Evolutionary conservation across 2,888 invertebrate genomes (phyloP).

Genomic region (Caenorhabditis sp.): DNA sequence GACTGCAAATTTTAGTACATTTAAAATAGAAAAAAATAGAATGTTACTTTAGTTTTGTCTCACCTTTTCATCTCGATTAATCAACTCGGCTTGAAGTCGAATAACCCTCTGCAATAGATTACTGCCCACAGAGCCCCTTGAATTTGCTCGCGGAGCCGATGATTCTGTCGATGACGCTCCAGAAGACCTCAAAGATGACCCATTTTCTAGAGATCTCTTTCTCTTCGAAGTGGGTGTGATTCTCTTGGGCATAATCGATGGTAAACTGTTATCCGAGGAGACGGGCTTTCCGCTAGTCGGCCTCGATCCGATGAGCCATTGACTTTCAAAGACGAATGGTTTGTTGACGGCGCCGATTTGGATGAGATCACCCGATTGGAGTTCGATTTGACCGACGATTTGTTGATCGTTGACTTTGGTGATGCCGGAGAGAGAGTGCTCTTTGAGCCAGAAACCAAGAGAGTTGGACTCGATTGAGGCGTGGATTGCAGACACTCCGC

Average conservation of each 20-base stretch:
- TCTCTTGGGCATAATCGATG: background rate
- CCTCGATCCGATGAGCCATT: slow-evolving; percentile 31
- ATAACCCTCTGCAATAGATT: slow-evolving; percentile 58
- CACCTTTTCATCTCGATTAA: slow-evolving; percentile 56
- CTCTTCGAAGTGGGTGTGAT: background rate
- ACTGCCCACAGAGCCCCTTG: slow-evolving; percentile 34
- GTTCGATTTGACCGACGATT: slow-evolving; percentile 40
- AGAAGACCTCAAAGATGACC: slow-evolving; percentile 13
- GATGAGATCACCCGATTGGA: slow-evolving; percentile 42
- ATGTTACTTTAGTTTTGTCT: too few species aligned
- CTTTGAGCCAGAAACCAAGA: slow-evolving; percentile 55
- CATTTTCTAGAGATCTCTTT: slow-evolving; percentile 7
- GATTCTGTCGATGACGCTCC: slow-evolving; percentile 30
- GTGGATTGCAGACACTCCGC: slow-evolving; percentile 51
- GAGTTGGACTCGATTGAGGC: slow-evolving; percentile 61
- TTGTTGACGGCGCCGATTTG: slow-evolving; percentile 28
- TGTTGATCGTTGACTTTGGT: slow-evolving; percentile 50
- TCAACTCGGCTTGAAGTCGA: slow-evolving; percentile 55
- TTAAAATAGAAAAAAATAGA: too few species aligned
- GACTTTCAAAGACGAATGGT: slow-evolving; percentile 28
- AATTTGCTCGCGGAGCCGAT: background rate
- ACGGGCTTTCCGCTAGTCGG: slow-evolving; percentile 12
- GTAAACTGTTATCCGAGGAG: slow-evolving; percentile 2
- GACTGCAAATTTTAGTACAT: too few species aligned
- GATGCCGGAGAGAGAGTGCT: slow-evolving; percentile 46